These are phyloP conservation scores for Gallinago media DNA, from an alignment of 2,113 vertebrate species.

Conservation along the genomic window DNA sequence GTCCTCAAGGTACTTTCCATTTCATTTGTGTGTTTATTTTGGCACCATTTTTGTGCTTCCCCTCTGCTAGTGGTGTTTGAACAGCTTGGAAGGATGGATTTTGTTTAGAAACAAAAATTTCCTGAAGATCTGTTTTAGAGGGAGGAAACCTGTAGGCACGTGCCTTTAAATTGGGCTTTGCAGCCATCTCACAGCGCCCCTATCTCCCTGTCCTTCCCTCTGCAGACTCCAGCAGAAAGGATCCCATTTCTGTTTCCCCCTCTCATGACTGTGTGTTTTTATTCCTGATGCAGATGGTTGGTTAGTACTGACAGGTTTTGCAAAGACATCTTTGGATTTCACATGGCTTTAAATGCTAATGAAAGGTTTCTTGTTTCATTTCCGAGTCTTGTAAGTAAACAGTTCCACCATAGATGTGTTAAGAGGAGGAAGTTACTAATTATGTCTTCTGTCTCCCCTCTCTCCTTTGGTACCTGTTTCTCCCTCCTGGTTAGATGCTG, in stretches of 20 bases:
- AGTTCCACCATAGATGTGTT: neutral
- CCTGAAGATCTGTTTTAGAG: neutral
- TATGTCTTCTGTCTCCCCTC: neutral
- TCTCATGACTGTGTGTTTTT: neutral
- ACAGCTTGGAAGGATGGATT: constrained; percentile 45
- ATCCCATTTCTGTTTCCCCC: neutral
- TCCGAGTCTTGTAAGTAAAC: neutral
- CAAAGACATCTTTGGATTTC: neutral
- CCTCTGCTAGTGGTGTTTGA: constrained; percentile 41
- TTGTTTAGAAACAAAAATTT: constrained; percentile 45
- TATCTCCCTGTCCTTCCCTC: neutral
- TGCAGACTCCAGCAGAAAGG: neutral
- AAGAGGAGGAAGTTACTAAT: constrained; percentile 21
- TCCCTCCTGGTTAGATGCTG: neutral
- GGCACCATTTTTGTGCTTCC: neutral
- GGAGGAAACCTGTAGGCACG: neutral
- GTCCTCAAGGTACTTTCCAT: constrained; percentile 37
- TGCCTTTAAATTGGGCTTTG: neutral
- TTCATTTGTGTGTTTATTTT: constrained; percentile 52
- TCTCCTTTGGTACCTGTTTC: neutral
- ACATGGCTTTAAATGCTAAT: neutral
- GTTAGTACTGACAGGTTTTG: neutral
- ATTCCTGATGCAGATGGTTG: neutral
- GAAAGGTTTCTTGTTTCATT: constrained; percentile 16
- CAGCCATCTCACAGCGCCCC: neutral